Evolutionary conservation across 2,797 vertebrate species (phyloP).

Genomic region (Danionella dracula): DNA sequence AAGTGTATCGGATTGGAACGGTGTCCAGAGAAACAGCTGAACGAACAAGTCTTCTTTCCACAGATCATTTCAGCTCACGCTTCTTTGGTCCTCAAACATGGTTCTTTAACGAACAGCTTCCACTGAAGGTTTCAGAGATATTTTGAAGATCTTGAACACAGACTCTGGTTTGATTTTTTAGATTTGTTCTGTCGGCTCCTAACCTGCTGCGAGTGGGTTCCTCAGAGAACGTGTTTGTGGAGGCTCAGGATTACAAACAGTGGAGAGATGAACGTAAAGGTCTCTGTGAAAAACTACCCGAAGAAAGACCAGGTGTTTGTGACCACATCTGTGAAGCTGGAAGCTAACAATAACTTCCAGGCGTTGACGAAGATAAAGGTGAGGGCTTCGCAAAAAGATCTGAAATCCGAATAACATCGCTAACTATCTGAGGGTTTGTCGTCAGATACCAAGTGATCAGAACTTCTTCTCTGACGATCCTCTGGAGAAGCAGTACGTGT

Average conservation of each 20-base stretch:
- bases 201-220: constrained; percentile 46
- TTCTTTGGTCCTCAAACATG: too few species aligned
- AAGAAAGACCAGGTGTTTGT: not conserved
- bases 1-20: too few species aligned
- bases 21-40: too few species aligned
- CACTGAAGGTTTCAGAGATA: too few species aligned
- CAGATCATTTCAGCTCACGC: too few species aligned
- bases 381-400: not conserved
- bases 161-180: not conserved
- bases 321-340: constrained; percentile 3
- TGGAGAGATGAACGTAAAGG: not conserved
- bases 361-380: constrained; percentile 23
- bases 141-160: too few species aligned
- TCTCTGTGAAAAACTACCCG: constrained; percentile 32
- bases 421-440: too few species aligned
- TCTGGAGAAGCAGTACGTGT: constrained; percentile 43
- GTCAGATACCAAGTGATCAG: constrained; percentile 9
- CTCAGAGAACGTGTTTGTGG: constrained; percentile 46
- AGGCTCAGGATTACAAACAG: constrained; percentile 41
- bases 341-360: constrained; percentile 6
- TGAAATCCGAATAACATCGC: too few species aligned
- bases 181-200: constrained; percentile 37
- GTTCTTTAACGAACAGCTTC: too few species aligned
- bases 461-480: constrained; percentile 19
- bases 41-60: too few species aligned